Conservation (phyloP, 2,888 invertebrate species). For the Drosophila dives region DNA sequence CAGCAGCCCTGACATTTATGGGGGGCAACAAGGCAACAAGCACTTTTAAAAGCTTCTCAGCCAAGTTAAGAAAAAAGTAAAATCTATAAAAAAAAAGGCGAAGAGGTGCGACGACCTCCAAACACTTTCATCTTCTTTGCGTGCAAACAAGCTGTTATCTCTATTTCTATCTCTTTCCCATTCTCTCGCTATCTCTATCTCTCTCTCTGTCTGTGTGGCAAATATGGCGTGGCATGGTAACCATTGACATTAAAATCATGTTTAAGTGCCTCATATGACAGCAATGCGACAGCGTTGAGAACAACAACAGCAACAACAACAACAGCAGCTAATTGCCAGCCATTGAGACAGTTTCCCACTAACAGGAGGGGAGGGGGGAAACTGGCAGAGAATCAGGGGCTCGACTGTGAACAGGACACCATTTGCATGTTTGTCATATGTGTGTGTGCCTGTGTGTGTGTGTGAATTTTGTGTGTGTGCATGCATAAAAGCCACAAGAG, state of each 20-base stretch:
- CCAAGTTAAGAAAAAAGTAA: constrained; percentile 33
- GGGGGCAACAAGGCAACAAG: not conserved
- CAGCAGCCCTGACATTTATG: constrained; percentile 36
- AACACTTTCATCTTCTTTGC: constrained; percentile 73
- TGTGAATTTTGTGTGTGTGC: constrained; percentile 12
- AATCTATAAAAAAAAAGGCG: constrained; percentile 56
- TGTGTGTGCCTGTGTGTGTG: constrained; percentile 4
- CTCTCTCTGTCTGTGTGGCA: constrained; percentile 31
- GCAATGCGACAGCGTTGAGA: constrained; percentile 64
- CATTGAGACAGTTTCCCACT: constrained; percentile 65
- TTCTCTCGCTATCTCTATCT: not conserved
- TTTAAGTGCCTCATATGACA: constrained; percentile 78
- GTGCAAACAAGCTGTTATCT: constrained; percentile 57
- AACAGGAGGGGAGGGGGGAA: constrained; percentile 8
- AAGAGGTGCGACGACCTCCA: constrained; percentile 65
- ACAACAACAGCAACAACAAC: constrained; percentile 33
- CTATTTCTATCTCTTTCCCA: not conserved
- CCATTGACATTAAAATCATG: constrained; percentile 83
- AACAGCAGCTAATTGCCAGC: constrained; percentile 65
- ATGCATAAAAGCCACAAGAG: constrained; percentile 36
- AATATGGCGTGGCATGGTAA: constrained; percentile 51
- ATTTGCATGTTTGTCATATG: constrained; percentile 45
- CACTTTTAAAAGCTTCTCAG: constrained; percentile 23
- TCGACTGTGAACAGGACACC: constrained; percentile 56
- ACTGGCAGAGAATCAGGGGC: constrained; percentile 12